These are phyloP conservation scores for Geococcyx californianus DNA, from an alignment of 2,113 vertebrate genomes.

Conservation along the genomic window DNA sequence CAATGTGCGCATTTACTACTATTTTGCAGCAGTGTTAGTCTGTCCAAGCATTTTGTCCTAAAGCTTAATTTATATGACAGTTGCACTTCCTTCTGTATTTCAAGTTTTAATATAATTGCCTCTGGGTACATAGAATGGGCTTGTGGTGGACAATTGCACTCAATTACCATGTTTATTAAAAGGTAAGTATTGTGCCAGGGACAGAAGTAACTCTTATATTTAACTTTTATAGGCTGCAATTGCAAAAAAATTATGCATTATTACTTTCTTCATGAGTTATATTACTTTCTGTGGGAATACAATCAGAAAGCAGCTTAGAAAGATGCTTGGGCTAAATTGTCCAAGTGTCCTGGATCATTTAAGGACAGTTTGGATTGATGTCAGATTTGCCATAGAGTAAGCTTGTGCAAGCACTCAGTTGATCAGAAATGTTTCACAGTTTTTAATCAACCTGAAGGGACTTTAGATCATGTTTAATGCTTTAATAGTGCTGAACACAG, in stretches of 20 bases:
- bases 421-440: background rate
- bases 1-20: background rate
- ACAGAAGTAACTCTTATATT: background rate
- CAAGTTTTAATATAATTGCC: background rate
- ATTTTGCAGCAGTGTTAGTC: background rate
- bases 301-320: background rate
- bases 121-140: background rate
- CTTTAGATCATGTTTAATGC: background rate
- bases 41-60: slow-evolving; percentile 1
- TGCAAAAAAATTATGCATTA: background rate
- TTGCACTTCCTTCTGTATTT: slow-evolving; percentile 26
- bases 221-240: slow-evolving; percentile 9
- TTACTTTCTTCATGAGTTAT: background rate
- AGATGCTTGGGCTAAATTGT: background rate
- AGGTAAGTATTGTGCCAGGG: background rate
- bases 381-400: background rate
- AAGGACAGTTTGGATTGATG: background rate
- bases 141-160: slow-evolving; percentile 15
- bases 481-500: background rate
- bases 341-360: background rate
- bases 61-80: slow-evolving; percentile 5
- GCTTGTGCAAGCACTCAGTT: background rate
- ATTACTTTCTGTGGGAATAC: background rate
- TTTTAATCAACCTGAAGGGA: slow-evolving; percentile 14
- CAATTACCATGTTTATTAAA: slow-evolving; percentile 41